Conservation (phyloP, 2,113 vertebrate species). For the Tenrec ecaudatus region DNA sequence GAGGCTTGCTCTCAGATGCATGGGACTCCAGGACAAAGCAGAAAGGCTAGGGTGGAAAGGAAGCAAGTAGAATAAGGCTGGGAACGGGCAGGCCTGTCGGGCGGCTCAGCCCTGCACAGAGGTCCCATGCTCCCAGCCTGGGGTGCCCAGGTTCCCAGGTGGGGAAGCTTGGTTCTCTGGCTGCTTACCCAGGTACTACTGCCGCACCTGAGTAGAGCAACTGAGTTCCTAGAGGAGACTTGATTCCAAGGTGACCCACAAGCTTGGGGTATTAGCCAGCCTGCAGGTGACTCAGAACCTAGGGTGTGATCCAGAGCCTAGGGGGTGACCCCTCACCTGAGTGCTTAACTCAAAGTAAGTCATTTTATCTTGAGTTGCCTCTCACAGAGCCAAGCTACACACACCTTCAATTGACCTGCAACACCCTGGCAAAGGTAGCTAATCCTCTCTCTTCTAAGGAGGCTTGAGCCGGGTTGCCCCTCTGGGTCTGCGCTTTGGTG, state of each 20-base stretch:
- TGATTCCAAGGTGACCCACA: not conserved
- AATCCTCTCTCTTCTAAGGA: not conserved
- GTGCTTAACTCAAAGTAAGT: not conserved
- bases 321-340: not conserved
- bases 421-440: not conserved
- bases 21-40: not conserved
- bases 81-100: not conserved
- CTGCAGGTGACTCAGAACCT: not conserved
- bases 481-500: not conserved
- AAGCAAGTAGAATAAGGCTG: not conserved
- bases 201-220: not conserved
- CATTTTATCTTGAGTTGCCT: conserved; percentile 10
- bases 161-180: not conserved
- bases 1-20: not conserved
- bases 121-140: not conserved
- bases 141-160: not conserved
- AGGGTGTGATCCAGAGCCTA: not conserved
- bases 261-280: not conserved
- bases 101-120: not conserved
- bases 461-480: not conserved
- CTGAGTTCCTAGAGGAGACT: not conserved
- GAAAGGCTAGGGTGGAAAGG: not conserved
- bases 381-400: not conserved
- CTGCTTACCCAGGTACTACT: too few species aligned
- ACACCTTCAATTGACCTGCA: not conserved